Evolutionary conservation across 2,797 vertebrate genomes (phyloP), one percentile per base, ranked within the genome.

Genomic region (Coilia nasus): DNA sequence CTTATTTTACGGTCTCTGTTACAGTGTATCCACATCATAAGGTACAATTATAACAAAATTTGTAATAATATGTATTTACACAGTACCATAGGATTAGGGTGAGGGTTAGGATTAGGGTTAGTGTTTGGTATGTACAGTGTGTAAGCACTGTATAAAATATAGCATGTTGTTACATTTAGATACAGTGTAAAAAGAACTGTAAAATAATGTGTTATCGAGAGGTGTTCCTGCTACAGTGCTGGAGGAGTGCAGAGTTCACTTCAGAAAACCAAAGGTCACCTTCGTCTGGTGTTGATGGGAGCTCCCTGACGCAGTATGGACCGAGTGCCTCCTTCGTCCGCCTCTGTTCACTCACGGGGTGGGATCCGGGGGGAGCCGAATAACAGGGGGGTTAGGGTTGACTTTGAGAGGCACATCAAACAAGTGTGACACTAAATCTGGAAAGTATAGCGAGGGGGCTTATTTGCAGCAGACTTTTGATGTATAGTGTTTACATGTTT

Each of bases 331-430:
- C 50, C 50, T 54, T 1, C 84, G 90, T 93, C 88, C 87, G 89
- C 91, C 28, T 93, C 91, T 89, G 86, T 87, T 88, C 90, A 86
- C 89, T 89, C 82, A 62, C 89, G 85, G 85, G 60, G 11, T 41
- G 9, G 83, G 87, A 88, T 92, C 91, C 89, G 90, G 87, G 86
- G 41, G 89, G 88, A 82, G 87, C 90, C 82, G 85, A 87, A 85
- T 90, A 85, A 85, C 88, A 84, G 84, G 59, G 67, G 89, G 85
- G 88, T 89, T 87, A 89, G 87, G 87, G 90, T 86, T 91, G 91
- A 88, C 91, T 94, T 93, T 94, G 93, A 95, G 94, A 93, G 90
- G 87, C 83, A 95, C 94, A 95, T 96, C 94, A 95, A 95, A 90
- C 93, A 92, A 89, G 44, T 85, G 83, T 81, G 92, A 92, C 90